Conservation (phyloP, 2,113 vertebrate genomes). For the Amphiprion ocellaris region DNA sequence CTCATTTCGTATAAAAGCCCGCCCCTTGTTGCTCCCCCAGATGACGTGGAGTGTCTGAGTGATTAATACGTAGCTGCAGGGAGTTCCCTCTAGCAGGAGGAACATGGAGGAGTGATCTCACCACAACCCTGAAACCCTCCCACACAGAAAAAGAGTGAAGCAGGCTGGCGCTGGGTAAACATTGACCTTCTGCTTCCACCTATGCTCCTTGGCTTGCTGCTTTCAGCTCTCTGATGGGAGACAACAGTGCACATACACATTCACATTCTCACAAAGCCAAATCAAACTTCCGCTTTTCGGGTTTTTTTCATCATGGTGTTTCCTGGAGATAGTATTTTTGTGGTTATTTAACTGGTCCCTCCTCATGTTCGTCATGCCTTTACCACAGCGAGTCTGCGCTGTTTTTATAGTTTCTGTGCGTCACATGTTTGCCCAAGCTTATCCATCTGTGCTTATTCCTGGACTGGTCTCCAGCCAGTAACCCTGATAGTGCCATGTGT, state of each 20-base stretch:
- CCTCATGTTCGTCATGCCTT: background rate
- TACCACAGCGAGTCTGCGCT: background rate
- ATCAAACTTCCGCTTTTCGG: constrained; percentile 37
- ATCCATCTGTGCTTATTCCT: constrained; percentile 41
- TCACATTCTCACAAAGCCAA: constrained; percentile 10
- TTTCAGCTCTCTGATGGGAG: constrained; percentile 36
- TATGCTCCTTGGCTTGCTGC: constrained; percentile 6
- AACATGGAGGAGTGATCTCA: constrained; percentile 47
- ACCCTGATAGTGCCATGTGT: constrained; percentile 16
- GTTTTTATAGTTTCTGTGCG: constrained; percentile 21
- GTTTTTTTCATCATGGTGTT: constrained; percentile 5
- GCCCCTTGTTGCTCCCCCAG: background rate
- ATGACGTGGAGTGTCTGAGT: constrained; percentile 38
- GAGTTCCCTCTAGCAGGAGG: constrained; percentile 83
- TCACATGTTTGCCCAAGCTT: constrained; percentile 38
- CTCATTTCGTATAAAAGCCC: background rate
- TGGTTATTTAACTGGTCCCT: background rate
- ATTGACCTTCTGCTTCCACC: constrained; percentile 79
- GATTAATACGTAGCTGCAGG: constrained; percentile 76
- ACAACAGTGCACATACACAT: constrained; percentile 25
- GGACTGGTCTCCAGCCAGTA: constrained; percentile 24
- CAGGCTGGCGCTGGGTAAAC: constrained; percentile 76
- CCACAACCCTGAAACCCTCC: constrained; percentile 27
- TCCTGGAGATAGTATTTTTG: constrained; percentile 39
- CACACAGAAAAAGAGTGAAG: constrained; percentile 24